Evolutionary conservation across 1,140 invertebrate species (phyloP).

Genomic region (Sipha flava): DNA sequence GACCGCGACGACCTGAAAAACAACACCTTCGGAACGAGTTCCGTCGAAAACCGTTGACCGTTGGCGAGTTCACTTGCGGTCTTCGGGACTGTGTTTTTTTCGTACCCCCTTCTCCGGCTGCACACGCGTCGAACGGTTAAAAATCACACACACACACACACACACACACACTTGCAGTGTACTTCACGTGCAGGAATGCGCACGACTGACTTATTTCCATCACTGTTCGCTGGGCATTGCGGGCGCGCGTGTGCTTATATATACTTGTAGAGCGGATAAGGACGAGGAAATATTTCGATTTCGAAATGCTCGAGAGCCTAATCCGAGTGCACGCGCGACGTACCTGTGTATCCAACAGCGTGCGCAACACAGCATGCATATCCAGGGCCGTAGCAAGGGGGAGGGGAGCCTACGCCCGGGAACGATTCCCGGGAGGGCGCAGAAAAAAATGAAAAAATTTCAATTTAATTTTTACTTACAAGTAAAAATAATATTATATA

Average conservation of each 20-base stretch:
- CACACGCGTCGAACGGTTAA: neutral
- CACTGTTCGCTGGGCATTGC: neutral
- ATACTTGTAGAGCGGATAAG: neutral
- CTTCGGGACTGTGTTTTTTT: neutral
- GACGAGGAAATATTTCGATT: neutral
- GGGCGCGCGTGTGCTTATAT: neutral
- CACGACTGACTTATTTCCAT: constrained; percentile 5
- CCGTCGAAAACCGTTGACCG: neutral
- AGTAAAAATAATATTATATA: too few species aligned
- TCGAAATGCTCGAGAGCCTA: neutral
- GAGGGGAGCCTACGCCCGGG: too few species aligned
- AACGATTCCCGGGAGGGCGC: too few species aligned
- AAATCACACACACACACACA: neutral
- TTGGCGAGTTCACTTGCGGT: neutral
- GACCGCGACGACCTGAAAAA: neutral
- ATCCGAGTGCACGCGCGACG: neutral
- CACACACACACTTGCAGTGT: neutral
- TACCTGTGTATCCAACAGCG: too few species aligned
- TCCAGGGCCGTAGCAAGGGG: too few species aligned
- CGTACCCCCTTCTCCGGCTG: neutral
- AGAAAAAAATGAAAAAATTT: too few species aligned
- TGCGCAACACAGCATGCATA: too few species aligned
- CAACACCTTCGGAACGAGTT: neutral
- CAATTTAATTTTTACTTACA: too few species aligned
- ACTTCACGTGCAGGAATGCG: constrained; percentile 1